These are phyloP conservation scores for Zaprionus capensis DNA, from an alignment of 1,140 invertebrate genomes.

Conservation along the genomic window DNA sequence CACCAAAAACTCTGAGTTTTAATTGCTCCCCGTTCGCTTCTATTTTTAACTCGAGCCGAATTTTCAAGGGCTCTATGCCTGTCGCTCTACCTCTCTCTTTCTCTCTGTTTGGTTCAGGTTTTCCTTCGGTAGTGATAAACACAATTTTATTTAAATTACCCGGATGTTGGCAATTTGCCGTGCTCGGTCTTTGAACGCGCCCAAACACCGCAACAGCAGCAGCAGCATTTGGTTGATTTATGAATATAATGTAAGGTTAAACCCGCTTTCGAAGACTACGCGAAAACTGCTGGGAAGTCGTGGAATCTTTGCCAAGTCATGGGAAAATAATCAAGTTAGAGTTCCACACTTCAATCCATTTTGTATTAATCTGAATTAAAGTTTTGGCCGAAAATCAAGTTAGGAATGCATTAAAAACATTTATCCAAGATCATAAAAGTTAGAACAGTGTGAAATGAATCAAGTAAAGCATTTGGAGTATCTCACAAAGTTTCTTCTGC, in stretches of 20 bases:
- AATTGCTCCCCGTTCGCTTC: slow-evolving; percentile 51
- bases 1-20: slow-evolving; percentile 60
- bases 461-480: background rate
- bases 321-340: slow-evolving; percentile 5
- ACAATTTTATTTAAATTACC: slow-evolving; percentile 77
- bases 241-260: slow-evolving; percentile 44
- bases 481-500: background rate
- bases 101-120: background rate
- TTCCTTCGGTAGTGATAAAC: slow-evolving; percentile 56
- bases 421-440: background rate
- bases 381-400: no score
- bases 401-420: no score
- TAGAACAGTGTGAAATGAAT: background rate
- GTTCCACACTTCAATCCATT: background rate
- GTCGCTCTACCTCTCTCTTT: background rate
- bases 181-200: slow-evolving; percentile 61
- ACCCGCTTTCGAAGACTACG: background rate
- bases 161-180: slow-evolving; percentile 76
- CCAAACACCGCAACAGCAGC: slow-evolving; percentile 18
- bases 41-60: slow-evolving; percentile 39
- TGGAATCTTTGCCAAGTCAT: slow-evolving; percentile 14
- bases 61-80: slow-evolving; percentile 18
- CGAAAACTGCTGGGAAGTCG: slow-evolving; percentile 4
- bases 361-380: no score
- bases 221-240: slow-evolving; percentile 60